Evolutionary conservation across 2,797 vertebrate species (phyloP).

Genomic region (Melanotaenia nigrans): DNA sequence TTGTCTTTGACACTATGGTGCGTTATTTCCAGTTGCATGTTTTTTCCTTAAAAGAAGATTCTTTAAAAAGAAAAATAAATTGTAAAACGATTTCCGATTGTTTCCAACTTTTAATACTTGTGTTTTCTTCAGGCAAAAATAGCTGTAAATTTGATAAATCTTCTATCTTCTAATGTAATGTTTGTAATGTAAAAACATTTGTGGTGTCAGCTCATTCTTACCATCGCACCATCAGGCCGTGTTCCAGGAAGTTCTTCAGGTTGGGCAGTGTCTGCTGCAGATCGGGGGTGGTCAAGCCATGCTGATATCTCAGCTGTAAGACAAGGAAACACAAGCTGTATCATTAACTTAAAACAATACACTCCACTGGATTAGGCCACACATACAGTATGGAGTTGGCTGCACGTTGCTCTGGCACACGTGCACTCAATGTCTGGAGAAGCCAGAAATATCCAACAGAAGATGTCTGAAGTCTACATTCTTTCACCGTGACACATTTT

Average conservation of each 20-base stretch:
- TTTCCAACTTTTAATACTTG: neutral
- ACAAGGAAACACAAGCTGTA: constrained; percentile 46
- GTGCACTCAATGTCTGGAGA: constrained; percentile 47
- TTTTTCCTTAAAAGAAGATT: neutral
- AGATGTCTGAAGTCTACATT: constrained; percentile 61
- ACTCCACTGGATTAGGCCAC: constrained; percentile 12
- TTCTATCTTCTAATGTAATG: neutral
- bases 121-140: neutral
- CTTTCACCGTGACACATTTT: constrained; percentile 65
- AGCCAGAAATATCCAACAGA: constrained; percentile 56
- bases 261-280: constrained; percentile 98
- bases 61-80: neutral
- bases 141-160: neutral
- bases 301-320: constrained; percentile 94
- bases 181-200: neutral
- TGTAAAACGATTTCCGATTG: no score
- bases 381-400: constrained; percentile 8
- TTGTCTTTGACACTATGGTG: neutral
- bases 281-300: constrained; percentile 94
- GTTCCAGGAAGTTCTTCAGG: constrained; percentile 97
- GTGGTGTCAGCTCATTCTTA: constrained; percentile 74
- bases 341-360: constrained; percentile 56
- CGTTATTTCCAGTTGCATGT: neutral
- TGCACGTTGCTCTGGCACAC: constrained; percentile 22
- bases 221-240: constrained; percentile 95